phyloP scores from a whole-genome alignment of 2,888 invertebrate species.

The Neoitamus cyanurus region DNA sequence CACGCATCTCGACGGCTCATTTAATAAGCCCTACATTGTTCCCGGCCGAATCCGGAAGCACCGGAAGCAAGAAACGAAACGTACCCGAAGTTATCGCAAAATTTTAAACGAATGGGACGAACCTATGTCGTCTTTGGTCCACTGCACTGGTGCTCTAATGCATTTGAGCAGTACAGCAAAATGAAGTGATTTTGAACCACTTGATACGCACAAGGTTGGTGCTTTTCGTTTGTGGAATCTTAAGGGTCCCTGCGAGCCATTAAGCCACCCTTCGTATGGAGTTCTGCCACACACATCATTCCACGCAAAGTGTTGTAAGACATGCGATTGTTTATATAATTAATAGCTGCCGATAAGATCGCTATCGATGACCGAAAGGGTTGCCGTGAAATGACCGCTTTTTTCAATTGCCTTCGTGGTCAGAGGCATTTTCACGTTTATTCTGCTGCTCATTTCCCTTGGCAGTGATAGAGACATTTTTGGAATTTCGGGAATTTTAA shows the following conservation, averaged over 20 bases:
- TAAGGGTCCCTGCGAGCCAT: background rate
- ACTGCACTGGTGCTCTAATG: background rate
- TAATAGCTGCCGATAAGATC: slow-evolving; percentile 1
- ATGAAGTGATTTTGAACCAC: background rate
- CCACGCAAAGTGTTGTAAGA: slow-evolving; percentile 11
- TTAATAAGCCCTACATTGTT: slow-evolving; percentile 47
- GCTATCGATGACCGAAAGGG: background rate
- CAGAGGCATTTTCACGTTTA: background rate
- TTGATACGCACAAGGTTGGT: background rate
- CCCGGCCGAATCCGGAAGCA: slow-evolving; percentile 25
- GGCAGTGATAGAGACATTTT: background rate
- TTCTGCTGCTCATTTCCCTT: background rate
- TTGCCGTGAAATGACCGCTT: background rate
- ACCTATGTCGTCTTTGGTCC: background rate
- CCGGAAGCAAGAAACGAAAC: slow-evolving; percentile 44
- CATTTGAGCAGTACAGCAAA: background rate
- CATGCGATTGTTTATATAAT: slow-evolving; percentile 21
- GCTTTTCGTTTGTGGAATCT: background rate
- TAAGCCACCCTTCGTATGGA: background rate
- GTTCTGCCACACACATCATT: background rate
- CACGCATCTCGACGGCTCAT: slow-evolving; percentile 46
- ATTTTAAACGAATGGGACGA: slow-evolving; percentile 33
- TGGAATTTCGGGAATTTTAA: background rate
- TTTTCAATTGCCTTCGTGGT: background rate
- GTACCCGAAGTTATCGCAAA: slow-evolving; percentile 32